phyloP scores from a whole-genome alignment of 2,113 vertebrate species.

The Typhlomys cinereus region DNA sequence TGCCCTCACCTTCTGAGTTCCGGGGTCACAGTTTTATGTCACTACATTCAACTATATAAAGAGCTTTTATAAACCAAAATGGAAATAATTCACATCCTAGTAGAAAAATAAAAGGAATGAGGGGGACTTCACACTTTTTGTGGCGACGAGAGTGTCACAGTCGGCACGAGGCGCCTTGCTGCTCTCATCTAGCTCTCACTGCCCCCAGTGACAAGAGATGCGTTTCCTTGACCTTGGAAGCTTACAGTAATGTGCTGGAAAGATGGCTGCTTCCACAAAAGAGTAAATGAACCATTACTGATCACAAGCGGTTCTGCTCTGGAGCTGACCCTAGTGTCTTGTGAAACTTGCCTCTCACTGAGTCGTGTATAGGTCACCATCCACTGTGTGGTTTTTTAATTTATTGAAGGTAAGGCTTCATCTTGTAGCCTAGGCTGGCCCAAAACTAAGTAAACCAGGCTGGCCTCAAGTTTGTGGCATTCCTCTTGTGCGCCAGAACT shows the following conservation, averaged over 20 bases:
- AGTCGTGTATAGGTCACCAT: background rate
- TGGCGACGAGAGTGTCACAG: background rate
- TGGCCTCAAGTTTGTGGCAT: background rate
- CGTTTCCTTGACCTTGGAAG: conserved; percentile 2
- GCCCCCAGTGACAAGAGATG: background rate
- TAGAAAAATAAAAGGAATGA: background rate
- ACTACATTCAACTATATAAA: background rate
- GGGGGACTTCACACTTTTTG: background rate
- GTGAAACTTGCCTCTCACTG: background rate
- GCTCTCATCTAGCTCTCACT: background rate
- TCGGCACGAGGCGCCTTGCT: background rate
- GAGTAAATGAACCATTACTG: background rate
- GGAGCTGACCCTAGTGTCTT: background rate
- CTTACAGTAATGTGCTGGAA: background rate
- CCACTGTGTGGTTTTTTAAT: no score
- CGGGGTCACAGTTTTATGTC: background rate
- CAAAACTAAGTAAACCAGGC: background rate
- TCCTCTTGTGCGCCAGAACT: background rate
- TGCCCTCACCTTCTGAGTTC: background rate
- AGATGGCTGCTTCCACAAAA: conserved; percentile 1
- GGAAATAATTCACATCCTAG: background rate
- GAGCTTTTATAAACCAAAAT: background rate
- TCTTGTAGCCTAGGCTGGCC: background rate
- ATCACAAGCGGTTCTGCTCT: background rate
- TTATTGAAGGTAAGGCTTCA: background rate